Conservation (phyloP, 2,888 invertebrate genomes). For the Druceiella hillmani region DNA sequence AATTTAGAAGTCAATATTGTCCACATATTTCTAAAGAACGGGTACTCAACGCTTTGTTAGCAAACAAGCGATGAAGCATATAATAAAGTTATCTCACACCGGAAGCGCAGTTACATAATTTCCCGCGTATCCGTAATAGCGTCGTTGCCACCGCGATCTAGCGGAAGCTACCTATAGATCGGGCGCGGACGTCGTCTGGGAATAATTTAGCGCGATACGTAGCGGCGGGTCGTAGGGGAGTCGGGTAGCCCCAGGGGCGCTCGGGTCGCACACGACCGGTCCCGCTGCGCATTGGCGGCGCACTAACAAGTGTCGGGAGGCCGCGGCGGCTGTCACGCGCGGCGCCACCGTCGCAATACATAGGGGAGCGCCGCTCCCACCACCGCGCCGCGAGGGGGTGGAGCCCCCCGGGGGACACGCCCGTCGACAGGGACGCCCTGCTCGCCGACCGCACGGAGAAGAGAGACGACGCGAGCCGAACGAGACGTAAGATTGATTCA, state of each 20-base stretch:
- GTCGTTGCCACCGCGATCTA: neutral
- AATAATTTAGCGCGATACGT: too few relatives aligned
- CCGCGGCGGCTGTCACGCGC: slow-evolving; percentile 47
- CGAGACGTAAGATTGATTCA: too few relatives aligned
- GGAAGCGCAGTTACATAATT: too few relatives aligned
- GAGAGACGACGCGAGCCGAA: slow-evolving; percentile 45
- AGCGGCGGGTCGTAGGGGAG: slow-evolving; percentile 8
- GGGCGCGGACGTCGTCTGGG: slow-evolving; percentile 1
- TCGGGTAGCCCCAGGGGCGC: slow-evolving; percentile 36
- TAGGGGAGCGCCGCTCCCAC: slow-evolving; percentile 51
- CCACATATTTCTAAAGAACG: too few relatives aligned
- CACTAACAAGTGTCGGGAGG: slow-evolving; percentile 54
- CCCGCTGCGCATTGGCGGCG: slow-evolving; percentile 53
- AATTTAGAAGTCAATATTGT: too few relatives aligned
- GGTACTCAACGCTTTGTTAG: too few relatives aligned
- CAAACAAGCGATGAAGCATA: too few relatives aligned
- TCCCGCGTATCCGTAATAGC: neutral
- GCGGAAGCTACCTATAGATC: neutral
- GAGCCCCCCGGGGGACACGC: slow-evolving; percentile 52
- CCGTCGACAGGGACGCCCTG: slow-evolving; percentile 32
- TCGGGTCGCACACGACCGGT: slow-evolving; percentile 50
- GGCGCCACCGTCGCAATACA: too few relatives aligned
- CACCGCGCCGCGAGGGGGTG: slow-evolving; percentile 49
- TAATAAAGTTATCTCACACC: too few relatives aligned
- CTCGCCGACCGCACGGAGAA: slow-evolving; percentile 34